Evolutionary conservation across 2,113 vertebrate species (phyloP), one percentile per base, ranked within the genome.

Genomic region (Phylloscopus whistleri): DNA sequence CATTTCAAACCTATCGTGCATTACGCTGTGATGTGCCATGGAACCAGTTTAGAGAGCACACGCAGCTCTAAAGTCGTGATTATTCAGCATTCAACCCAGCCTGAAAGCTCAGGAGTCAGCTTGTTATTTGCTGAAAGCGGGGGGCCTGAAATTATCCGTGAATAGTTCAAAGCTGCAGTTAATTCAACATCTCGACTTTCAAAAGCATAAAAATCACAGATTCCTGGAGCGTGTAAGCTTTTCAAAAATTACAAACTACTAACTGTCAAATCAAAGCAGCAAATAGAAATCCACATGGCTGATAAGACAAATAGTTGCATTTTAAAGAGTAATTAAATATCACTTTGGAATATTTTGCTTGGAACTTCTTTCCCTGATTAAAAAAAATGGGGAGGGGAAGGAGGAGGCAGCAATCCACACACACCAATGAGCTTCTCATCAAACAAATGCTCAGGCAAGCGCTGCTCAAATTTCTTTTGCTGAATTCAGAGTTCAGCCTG

Each of bases 321-420:
- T 97, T 96, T 96, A 84, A 96, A 91, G 91, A 97, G 94, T 95
- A 97, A 96, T 96, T 96, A 96, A 96, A 69, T 81, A 97, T 91
- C 94, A 75, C 92, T 96, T 93, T 60, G 89, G 84, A 97, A 87
- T 89, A 97, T 97, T 97, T 97, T 93, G 84, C 88, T 96, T 97
- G 94, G 93, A 96, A 96, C 74, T 89, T 73, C 80, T 64, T 93
- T 93, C 87, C 44, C 43, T 52, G 94, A 96, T 93, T 93, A 79
- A 96, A 89, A 96, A 77, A 89, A 87, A 62, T 1, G 6, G 59
- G 74, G 90, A 92, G 79, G 83, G 41, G 64, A 67, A 84, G 58
- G 76, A 55, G 87, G 66, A 67, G 4, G 88, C 68, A 37, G 55
- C 72, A 75, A 91, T 55, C 49, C 3, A 2, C 46, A 8, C 26